phyloP scores from a whole-genome alignment of 2,113 vertebrate species.

The Nycticebus coucang region DNA sequence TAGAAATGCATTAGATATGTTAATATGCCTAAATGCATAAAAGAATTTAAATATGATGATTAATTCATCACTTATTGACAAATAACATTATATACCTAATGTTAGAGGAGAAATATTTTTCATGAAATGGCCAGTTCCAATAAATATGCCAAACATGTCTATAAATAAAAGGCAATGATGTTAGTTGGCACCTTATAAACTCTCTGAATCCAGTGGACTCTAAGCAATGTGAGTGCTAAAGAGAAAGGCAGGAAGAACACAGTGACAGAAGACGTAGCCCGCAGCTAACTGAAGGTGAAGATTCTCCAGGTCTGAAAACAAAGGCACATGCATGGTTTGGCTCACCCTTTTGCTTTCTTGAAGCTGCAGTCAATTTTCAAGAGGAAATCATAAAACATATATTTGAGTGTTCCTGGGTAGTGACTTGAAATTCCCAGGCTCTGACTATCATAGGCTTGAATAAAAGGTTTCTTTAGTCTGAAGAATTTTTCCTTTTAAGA shows the following conservation, averaged over 20 bases:
- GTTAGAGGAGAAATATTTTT: slow-evolving; percentile 74
- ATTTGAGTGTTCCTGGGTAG: neutral
- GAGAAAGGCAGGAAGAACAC: neutral
- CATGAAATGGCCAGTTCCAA: slow-evolving; percentile 67
- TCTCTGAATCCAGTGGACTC: slow-evolving; percentile 60
- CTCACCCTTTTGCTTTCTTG: slow-evolving; percentile 21
- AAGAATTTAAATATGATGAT: slow-evolving; percentile 79
- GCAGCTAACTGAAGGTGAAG: neutral
- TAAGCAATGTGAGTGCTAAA: slow-evolving; percentile 45
- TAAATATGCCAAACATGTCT: slow-evolving; percentile 77
- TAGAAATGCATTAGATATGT: slow-evolving; percentile 71
- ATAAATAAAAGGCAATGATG: slow-evolving; percentile 68
- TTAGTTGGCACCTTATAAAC: slow-evolving; percentile 68
- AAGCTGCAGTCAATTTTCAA: slow-evolving; percentile 48
- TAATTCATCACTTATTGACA: slow-evolving; percentile 79
- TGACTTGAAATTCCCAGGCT: neutral
- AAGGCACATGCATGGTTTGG: neutral
- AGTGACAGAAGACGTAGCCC: slow-evolving; percentile 21
- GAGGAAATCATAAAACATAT: slow-evolving; percentile 13
- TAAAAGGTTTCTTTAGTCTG: neutral
- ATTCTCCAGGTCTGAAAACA: neutral
- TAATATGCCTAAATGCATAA: slow-evolving; percentile 77
- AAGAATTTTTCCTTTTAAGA: neutral
- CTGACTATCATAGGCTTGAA: neutral
- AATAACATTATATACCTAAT: slow-evolving; percentile 69